Evolutionary conservation across 1,140 invertebrate species (phyloP).

Genomic region (Wiebesia pumilae): DNA sequence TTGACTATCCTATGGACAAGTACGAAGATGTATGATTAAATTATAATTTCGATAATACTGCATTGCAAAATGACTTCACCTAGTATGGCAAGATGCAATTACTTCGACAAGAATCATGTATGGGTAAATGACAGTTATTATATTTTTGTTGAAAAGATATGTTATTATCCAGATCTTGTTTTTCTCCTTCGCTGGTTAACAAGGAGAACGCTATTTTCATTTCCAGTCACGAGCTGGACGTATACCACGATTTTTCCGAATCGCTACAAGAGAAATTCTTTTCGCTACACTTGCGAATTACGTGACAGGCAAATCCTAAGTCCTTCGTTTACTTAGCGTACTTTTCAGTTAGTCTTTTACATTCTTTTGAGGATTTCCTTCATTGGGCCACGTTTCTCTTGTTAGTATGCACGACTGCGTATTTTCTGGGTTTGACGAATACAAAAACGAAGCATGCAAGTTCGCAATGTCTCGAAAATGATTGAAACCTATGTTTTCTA

Average conservation of each 20-base stretch:
- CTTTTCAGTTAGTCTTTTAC: constrained; percentile 20
- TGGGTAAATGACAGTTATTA: neutral
- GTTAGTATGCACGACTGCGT: constrained; percentile 12
- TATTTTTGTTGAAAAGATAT: neutral
- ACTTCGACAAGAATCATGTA: no score
- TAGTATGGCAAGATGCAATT: no score
- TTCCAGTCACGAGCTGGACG: constrained; percentile 30
- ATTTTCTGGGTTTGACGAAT: neutral
- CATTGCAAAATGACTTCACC: no score
- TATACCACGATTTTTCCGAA: constrained; percentile 35
- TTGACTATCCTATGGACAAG: no score
- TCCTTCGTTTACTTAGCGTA: constrained; percentile 18
- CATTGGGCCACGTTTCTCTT: neutral
- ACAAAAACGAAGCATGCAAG: neutral
- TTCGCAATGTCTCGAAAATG: no score
- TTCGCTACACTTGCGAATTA: constrained; percentile 32
- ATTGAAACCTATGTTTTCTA: no score
- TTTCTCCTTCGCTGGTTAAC: neutral
- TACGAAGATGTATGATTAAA: no score
- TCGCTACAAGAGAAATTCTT: constrained; percentile 20
- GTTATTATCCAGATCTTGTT: constrained; percentile 4
- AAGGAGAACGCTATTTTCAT: constrained; percentile 3
- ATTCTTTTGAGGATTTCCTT: neutral
- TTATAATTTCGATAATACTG: no score
- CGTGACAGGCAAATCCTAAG: neutral